Percentiles rank a stretch among this genome's conserved stretches.
These are phyloP conservation scores for Drosophila infuscata DNA, from an alignment of 2,888 invertebrate species.

Conservation along the genomic window DNA sequence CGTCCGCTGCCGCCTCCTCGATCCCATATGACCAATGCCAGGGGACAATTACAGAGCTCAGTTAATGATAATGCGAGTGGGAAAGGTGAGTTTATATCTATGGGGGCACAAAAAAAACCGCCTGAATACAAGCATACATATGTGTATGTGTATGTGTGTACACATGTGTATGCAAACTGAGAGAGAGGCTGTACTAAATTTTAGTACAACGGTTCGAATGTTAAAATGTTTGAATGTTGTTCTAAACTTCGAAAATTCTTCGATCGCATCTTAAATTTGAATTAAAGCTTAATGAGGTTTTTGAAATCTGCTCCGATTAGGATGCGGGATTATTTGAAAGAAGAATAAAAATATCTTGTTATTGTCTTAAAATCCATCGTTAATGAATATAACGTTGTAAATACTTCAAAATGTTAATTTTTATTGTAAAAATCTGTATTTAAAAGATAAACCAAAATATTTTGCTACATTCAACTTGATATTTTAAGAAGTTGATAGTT, in stretches of 20 bases:
- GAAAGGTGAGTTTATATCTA: constrained; percentile 49
- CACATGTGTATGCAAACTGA: background rate
- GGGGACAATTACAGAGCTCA: constrained; percentile 7
- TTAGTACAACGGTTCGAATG: background rate
- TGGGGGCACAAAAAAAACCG: background rate
- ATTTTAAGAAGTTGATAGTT: background rate
- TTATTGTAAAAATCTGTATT: background rate
- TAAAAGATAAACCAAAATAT: background rate
- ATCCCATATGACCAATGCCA: constrained; percentile 17
- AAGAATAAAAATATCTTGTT: background rate
- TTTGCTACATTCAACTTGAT: background rate
- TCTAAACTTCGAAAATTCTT: background rate
- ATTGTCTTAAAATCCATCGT: background rate
- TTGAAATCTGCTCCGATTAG: background rate
- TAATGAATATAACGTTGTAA: background rate
- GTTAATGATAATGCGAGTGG: background rate
- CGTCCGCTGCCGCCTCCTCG: constrained; percentile 58
- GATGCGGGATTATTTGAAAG: background rate
- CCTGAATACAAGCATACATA: background rate
- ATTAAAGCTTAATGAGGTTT: background rate
- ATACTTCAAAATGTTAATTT: too few species aligned
- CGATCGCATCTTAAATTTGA: background rate
- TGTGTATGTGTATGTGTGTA: background rate
- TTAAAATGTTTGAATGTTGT: background rate
- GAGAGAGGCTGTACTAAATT: background rate